phyloP scores from a whole-genome alignment of 2,888 invertebrate species.

The Drosophila mettleri region DNA sequence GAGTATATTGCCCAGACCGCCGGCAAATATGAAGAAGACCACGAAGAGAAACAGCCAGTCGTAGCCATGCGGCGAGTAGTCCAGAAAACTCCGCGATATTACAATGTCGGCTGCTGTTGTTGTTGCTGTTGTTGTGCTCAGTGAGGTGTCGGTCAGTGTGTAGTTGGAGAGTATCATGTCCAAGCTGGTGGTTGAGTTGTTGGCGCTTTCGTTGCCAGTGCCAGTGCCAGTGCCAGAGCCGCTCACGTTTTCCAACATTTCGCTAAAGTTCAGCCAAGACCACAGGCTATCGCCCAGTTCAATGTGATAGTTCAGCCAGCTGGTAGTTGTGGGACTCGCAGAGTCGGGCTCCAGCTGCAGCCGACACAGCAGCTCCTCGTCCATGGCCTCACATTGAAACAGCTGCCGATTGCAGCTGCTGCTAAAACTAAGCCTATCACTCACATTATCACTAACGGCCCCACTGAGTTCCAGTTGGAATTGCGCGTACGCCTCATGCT shows the following conservation, averaged over 20 bases:
- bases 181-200: conserved; percentile 48
- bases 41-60: conserved; percentile 95
- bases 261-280: conserved; percentile 66
- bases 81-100: conserved; percentile 55
- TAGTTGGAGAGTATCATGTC: conserved; percentile 72
- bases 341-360: conserved; percentile 6
- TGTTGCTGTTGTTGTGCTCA: conserved; percentile 31
- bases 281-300: conserved; percentile 59
- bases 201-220: conserved; percentile 29
- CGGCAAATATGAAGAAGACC: conserved; percentile 93
- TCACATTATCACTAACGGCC: conserved; percentile 67
- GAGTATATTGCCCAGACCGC: conserved; percentile 95
- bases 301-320: conserved; percentile 56
- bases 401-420: conserved; percentile 36
- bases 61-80: conserved; percentile 84
- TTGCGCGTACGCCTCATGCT: conserved; percentile 79
- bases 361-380: conserved; percentile 44
- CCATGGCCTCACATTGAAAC: conserved; percentile 48
- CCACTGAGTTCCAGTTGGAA: conserved; percentile 81
- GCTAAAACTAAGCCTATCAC: conserved; percentile 66
- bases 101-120: conserved; percentile 30
- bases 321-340: conserved; percentile 4
- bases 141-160: conserved; percentile 50
- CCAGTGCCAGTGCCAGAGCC: conserved; percentile 30
- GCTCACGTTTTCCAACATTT: conserved; percentile 43